Conservation (phyloP, 2,113 vertebrate species). For the Sceloporus tristichus region DNA sequence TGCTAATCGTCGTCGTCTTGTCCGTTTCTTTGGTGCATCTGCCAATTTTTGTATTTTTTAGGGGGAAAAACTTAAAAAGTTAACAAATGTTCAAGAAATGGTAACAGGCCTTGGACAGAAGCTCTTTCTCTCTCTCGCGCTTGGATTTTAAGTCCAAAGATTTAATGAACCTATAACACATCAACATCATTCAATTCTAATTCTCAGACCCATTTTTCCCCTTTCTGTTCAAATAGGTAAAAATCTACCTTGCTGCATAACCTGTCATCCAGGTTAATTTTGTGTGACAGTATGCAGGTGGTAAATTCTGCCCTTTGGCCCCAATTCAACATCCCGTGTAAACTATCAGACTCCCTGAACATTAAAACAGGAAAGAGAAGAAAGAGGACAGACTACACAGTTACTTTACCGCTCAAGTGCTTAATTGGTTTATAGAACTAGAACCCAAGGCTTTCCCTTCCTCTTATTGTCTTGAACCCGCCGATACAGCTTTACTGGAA, state of each 20-base stretch:
- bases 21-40: slow-evolving; percentile 82
- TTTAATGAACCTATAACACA: slow-evolving; percentile 20
- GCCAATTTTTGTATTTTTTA: slow-evolving; percentile 71
- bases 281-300: background rate
- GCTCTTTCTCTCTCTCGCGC: slow-evolving; percentile 37
- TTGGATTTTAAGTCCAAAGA: slow-evolving; percentile 40
- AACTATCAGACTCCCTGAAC: background rate
- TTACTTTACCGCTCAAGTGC: slow-evolving; percentile 18
- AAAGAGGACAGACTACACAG: slow-evolving; percentile 1
- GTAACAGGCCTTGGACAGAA: slow-evolving; percentile 59
- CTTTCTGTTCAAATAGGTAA: background rate
- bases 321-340: background rate
- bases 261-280: background rate
- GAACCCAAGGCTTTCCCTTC: slow-evolving; percentile 36
- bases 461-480: slow-evolving; percentile 58
- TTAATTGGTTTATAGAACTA: slow-evolving; percentile 31
- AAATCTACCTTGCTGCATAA: background rate
- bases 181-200: slow-evolving; percentile 47
- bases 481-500: slow-evolving; percentile 8
- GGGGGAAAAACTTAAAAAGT: slow-evolving; percentile 68
- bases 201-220: slow-evolving; percentile 10
- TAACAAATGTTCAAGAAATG: slow-evolving; percentile 70
- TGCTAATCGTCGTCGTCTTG: slow-evolving; percentile 78
- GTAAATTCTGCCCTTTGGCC: background rate
- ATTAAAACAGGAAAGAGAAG: background rate